Conservation (phyloP, 1,140 invertebrate genomes). For the Harpegnathos saltator region DNA sequence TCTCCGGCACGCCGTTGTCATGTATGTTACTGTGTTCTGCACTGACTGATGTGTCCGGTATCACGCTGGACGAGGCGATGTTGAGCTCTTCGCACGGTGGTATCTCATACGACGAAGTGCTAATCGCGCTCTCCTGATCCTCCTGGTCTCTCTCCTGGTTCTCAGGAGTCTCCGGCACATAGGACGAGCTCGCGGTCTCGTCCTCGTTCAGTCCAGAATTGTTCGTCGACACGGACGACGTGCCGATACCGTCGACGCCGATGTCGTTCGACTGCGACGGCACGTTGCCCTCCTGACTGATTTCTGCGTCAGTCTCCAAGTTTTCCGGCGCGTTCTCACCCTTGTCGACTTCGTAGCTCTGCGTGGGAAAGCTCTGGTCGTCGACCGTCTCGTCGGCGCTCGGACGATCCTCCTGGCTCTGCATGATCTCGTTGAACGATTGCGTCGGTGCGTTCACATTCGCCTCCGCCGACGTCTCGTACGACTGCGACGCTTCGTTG, state of each 20-base stretch:
- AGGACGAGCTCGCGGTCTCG: conserved; percentile 84
- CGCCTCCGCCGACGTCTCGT: conserved; percentile 67
- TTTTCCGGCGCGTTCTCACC: conserved; percentile 77
- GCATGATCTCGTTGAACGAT: conserved; percentile 81
- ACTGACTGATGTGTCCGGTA: conserved; percentile 79
- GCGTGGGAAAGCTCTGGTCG: conserved; percentile 82
- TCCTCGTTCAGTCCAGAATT: conserved; percentile 83
- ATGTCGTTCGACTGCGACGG: conserved; percentile 84
- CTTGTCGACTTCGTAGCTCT: conserved; percentile 83
- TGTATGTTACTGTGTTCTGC: conserved; percentile 82
- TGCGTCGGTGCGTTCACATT: conserved; percentile 81
- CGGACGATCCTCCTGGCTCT: conserved; percentile 73
- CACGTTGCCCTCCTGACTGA: conserved; percentile 83
- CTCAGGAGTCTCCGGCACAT: conserved; percentile 84
- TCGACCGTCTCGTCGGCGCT: conserved; percentile 72
- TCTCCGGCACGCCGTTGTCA: conserved; percentile 83
- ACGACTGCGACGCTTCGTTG: conserved; percentile 78
- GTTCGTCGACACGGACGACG: conserved; percentile 79
- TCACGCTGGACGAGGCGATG: conserved; percentile 82
- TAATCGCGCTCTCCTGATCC: conserved; percentile 85
- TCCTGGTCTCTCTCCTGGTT: conserved; percentile 84
- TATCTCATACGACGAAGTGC: conserved; percentile 85
- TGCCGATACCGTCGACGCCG: conserved; percentile 80
- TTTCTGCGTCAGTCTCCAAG: conserved; percentile 80
- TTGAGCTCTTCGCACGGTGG: conserved; percentile 84